A percentile compares a stretch with the other conserved stretches of the same genome.
phyloP scores from a whole-genome alignment of 1,140 invertebrate genomes.

The Drosophila dunni region DNA sequence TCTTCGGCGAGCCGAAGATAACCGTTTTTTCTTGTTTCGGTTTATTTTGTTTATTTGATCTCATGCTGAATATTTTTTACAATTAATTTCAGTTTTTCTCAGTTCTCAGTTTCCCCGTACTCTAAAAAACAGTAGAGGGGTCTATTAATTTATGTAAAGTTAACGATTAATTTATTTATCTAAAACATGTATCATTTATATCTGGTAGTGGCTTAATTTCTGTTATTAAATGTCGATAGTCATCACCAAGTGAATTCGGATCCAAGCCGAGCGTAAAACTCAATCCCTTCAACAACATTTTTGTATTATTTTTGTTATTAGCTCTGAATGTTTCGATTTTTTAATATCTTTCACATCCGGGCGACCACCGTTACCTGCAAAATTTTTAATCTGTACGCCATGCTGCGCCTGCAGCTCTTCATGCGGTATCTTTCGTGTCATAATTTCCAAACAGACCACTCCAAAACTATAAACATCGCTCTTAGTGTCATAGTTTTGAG shows the following conservation, averaged over 20 bases:
- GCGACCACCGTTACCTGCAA: not conserved
- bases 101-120: too few relatives aligned
- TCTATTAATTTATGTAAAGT: too few relatives aligned
- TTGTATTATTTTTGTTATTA: not conserved
- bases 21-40: too few relatives aligned
- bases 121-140: too few relatives aligned
- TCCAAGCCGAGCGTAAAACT: not conserved
- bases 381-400: not conserved
- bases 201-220: not conserved
- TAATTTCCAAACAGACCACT: slow-evolving; percentile 7
- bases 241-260: not conserved
- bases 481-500: not conserved
- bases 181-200: not conserved
- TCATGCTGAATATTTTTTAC: too few relatives aligned
- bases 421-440: slow-evolving; percentile 5
- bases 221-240: not conserved
- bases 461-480: slow-evolving; percentile 24
- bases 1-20: too few relatives aligned
- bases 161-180: too few relatives aligned
- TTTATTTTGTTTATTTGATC: too few relatives aligned
- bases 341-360: not conserved
- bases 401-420: not conserved
- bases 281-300: not conserved
- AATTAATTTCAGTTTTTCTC: too few relatives aligned
- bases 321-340: not conserved